Percentiles rank a stretch among this genome's conserved stretches.
These are phyloP conservation scores for Enteromius viviparus DNA, from an alignment of 2,797 vertebrate species.

Conservation along the genomic window DNA sequence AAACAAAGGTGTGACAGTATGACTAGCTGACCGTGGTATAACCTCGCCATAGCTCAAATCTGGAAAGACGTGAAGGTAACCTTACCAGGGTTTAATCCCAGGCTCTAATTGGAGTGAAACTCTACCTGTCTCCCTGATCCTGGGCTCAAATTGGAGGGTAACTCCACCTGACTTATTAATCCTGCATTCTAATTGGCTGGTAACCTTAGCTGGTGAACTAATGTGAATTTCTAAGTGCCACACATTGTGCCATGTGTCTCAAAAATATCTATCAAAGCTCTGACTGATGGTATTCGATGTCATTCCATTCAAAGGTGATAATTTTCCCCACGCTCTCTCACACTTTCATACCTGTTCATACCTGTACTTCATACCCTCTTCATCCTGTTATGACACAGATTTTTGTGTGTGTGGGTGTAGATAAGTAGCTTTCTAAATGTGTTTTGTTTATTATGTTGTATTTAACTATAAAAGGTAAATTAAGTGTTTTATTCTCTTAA, in stretches of 20 bases:
- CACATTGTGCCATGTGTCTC: conserved; percentile 64
- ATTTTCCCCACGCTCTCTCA: conserved; percentile 56
- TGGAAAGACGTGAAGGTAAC: conserved; percentile 65
- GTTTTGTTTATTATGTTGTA: neutral
- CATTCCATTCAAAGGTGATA: conserved; percentile 55
- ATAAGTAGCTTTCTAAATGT: neutral
- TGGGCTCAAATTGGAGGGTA: conserved; percentile 57
- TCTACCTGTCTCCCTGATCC: conserved; percentile 66
- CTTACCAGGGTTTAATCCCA: conserved; percentile 74
- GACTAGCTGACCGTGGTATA: conserved; percentile 63
- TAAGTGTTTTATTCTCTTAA: neutral
- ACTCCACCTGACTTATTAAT: conserved; percentile 69
- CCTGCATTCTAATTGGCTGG: conserved; percentile 61
- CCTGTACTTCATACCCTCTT: conserved; percentile 47
- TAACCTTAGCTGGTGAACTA: conserved; percentile 58
- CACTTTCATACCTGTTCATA: conserved; percentile 45
- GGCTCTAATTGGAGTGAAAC: conserved; percentile 71
- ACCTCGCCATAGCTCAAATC: conserved; percentile 61
- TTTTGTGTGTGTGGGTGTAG: neutral
- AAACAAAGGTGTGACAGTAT: conserved; percentile 43
- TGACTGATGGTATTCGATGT: conserved; percentile 57
- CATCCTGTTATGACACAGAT: conserved; percentile 43
- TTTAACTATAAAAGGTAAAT: neutral
- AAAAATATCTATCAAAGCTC: conserved; percentile 60
- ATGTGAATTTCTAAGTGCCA: conserved; percentile 61